Percentiles rank a stretch among this genome's conserved stretches.
Conservation (phyloP, 2,888 invertebrate genomes). For the Ornithoptera priamus region DNA sequence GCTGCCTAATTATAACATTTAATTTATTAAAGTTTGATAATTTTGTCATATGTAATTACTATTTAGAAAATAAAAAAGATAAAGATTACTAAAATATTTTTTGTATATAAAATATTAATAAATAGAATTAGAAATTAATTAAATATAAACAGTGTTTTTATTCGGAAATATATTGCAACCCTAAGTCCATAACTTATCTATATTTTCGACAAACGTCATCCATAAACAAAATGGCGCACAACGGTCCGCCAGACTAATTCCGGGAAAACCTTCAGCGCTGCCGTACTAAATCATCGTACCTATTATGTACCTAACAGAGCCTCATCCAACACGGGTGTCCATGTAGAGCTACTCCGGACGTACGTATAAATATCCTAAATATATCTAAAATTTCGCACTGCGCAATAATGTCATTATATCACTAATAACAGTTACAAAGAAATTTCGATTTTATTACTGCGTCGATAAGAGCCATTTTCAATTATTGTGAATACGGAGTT, state of each 20-base stretch:
- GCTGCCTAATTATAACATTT: too few species aligned
- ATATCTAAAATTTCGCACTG: slow-evolving; percentile 65
- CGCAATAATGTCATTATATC: slow-evolving; percentile 27
- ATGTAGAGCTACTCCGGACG: slow-evolving; percentile 57
- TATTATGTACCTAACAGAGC: slow-evolving; percentile 66
- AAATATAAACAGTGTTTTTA: neutral
- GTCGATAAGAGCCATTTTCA: slow-evolving; percentile 35
- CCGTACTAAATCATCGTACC: slow-evolving; percentile 74
- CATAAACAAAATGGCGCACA: slow-evolving; percentile 60
- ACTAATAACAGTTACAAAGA: slow-evolving; percentile 16
- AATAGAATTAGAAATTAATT: neutral
- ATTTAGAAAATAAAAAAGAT: too few species aligned
- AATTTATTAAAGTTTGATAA: too few species aligned
- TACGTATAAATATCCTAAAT: slow-evolving; percentile 78
- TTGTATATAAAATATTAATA: neutral
- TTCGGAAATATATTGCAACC: neutral
- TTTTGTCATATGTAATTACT: too few species aligned
- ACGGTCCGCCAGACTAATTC: slow-evolving; percentile 70
- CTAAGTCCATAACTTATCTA: slow-evolving; percentile 35
- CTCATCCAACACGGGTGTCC: slow-evolving; percentile 67
- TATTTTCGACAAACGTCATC: slow-evolving; percentile 42
- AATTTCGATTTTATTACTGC: slow-evolving; percentile 34
- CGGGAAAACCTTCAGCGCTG: slow-evolving; percentile 62
- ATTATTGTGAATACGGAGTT: slow-evolving; percentile 26
- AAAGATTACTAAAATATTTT: too few species aligned